Evolutionary conservation across 2,888 invertebrate genomes (phyloP).

Genomic region (Galerucella pusilla): DNA sequence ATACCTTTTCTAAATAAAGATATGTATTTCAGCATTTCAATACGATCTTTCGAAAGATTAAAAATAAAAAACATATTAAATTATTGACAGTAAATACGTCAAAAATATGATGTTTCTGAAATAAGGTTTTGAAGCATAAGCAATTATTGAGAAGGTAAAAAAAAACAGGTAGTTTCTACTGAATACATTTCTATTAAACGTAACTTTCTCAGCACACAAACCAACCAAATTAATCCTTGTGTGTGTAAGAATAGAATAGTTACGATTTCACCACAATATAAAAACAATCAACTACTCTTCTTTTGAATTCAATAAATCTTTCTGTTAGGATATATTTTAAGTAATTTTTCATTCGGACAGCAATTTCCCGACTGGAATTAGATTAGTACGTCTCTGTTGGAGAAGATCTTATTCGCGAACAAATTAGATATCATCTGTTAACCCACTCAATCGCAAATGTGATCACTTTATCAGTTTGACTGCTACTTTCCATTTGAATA

Average conservation of each 20-base stretch:
- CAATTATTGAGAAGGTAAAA: too few species aligned
- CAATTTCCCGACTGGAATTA: slow-evolving; percentile 28
- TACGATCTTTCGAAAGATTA: too few species aligned
- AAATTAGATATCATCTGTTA: slow-evolving; percentile 41
- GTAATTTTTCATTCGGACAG: slow-evolving; percentile 34
- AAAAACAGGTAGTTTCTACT: too few species aligned
- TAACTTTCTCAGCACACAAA: background rate
- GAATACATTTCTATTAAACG: too few species aligned
- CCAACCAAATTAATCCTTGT: background rate
- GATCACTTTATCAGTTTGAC: slow-evolving; percentile 8
- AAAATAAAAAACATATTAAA: too few species aligned
- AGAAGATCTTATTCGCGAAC: slow-evolving; percentile 37
- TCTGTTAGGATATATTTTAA: slow-evolving; percentile 20
- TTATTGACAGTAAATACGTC: too few species aligned
- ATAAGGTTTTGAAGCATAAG: too few species aligned
- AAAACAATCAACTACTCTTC: slow-evolving; percentile 10
- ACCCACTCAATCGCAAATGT: slow-evolving; percentile 30
- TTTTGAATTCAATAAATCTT: slow-evolving; percentile 17
- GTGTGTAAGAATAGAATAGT: background rate
- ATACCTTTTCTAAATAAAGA: too few species aligned
- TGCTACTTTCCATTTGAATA: background rate
- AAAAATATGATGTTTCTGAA: too few species aligned
- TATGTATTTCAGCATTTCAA: too few species aligned
- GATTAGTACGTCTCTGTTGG: slow-evolving; percentile 28
- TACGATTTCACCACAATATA: background rate